These are phyloP conservation scores for Zygaena filipendulae DNA, from an alignment of 2,888 invertebrate genomes.

Conservation along the genomic window DNA sequence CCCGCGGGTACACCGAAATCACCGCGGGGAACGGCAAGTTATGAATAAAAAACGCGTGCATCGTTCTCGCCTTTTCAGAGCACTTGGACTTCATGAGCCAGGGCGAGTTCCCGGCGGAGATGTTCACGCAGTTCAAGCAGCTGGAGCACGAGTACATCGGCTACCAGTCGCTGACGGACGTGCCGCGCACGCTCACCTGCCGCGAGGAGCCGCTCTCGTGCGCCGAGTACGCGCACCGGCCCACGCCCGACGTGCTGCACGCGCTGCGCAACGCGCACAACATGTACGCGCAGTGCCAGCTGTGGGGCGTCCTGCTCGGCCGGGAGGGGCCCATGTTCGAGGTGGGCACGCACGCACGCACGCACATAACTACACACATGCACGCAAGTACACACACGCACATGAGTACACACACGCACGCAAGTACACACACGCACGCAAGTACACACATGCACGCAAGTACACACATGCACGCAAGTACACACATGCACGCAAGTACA, in stretches of 20 bases:
- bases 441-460: too few relatives aligned
- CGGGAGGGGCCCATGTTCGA: conserved; percentile 85
- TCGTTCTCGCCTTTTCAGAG: too few relatives aligned
- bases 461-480: too few relatives aligned
- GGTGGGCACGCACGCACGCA: too few relatives aligned
- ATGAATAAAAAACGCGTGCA: too few relatives aligned
- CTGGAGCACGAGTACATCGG: conserved; percentile 92
- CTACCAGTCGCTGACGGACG: conserved; percentile 95
- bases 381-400: too few relatives aligned
- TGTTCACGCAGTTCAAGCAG: conserved; percentile 88
- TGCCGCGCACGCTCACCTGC: conserved; percentile 84
- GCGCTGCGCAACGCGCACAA: conserved; percentile 76
- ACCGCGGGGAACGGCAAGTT: too few relatives aligned
- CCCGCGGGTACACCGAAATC: too few relatives aligned
- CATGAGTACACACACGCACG: too few relatives aligned
- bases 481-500: too few relatives aligned
- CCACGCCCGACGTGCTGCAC: conserved; percentile 80
- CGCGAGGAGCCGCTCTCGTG: conserved; percentile 71
- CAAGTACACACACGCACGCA: too few relatives aligned
- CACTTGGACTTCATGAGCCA: conserved; percentile 97
- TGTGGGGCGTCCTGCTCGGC: conserved; percentile 84
- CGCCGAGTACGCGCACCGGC: conserved; percentile 70
- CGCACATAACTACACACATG: too few relatives aligned
- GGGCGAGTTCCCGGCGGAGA: conserved; percentile 76
- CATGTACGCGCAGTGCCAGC: conserved; percentile 82